These are phyloP conservation scores for Xenops minutus DNA, from an alignment of 2,797 vertebrate genomes.

Conservation along the genomic window DNA sequence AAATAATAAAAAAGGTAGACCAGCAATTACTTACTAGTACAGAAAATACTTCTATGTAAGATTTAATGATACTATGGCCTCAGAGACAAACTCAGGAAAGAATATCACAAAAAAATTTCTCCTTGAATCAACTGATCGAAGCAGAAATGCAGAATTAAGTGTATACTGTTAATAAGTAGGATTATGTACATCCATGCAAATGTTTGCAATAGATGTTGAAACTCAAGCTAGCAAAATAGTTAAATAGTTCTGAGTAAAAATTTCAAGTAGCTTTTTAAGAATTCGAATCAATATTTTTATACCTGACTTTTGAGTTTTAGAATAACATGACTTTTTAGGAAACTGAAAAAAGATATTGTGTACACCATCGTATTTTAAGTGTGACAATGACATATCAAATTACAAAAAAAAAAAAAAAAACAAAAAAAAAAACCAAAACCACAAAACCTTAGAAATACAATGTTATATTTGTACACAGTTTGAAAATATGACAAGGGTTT, in stretches of 20 bases:
- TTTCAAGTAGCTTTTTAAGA: not conserved
- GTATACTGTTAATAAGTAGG: not conserved
- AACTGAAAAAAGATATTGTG: not conserved
- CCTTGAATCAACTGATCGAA: not conserved
- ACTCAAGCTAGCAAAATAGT: not conserved
- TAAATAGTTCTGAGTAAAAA: not conserved
- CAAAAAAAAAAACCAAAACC: too few relatives aligned
- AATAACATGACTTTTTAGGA: not conserved
- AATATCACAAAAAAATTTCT: not conserved
- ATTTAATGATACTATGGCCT: not conserved
- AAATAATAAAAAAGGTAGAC: not conserved
- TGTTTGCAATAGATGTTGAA: not conserved
- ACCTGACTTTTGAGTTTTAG: not conserved
- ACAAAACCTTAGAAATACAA: rapidly evolving
- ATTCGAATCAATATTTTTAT: not conserved
- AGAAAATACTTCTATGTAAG: not conserved
- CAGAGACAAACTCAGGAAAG: not conserved
- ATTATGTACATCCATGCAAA: not conserved
- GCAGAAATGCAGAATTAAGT: not conserved
- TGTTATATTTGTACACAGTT: not conserved
- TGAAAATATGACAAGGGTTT: not conserved
- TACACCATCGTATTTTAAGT: not conserved
- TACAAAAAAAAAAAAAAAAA: not conserved
- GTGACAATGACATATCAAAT: not conserved
- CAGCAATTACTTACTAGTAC: not conserved